phyloP scores from a whole-genome alignment of 2,113 vertebrate species.

The Megaceryle torquata region DNA sequence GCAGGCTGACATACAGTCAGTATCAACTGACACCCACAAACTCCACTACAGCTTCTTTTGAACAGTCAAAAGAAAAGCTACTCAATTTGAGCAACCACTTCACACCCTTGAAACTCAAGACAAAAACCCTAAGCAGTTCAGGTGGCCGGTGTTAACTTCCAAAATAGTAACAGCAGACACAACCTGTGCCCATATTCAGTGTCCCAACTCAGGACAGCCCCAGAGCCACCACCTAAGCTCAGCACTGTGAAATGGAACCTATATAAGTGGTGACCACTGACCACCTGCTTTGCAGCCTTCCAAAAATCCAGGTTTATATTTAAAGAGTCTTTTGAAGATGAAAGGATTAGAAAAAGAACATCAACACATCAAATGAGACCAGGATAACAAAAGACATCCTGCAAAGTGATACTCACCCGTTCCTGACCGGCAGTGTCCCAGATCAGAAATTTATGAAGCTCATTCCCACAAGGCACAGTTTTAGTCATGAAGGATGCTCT shows the following conservation, averaged over 20 bases:
- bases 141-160: not conserved
- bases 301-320: not conserved
- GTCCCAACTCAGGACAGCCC: not conserved
- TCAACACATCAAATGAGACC: not conserved
- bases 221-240: not conserved
- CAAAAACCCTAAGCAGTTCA: not conserved
- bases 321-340: not conserved
- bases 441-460: slow-evolving; percentile 98
- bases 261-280: not conserved
- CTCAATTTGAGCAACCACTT: not conserved
- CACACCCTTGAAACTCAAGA: not conserved
- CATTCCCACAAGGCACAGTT: slow-evolving; percentile 93
- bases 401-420: slow-evolving; percentile 77
- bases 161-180: not conserved
- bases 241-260: not conserved
- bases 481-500: slow-evolving; percentile 98
- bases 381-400: not conserved
- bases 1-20: not conserved
- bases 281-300: not conserved
- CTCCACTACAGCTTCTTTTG: not conserved
- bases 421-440: slow-evolving; percentile 99
- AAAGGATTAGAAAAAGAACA: not conserved
- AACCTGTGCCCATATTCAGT: not conserved
- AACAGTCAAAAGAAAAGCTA: not conserved
- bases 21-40: not conserved